phyloP scores from a whole-genome alignment of 2,888 invertebrate species.

The Lacanobia wlatinum region DNA sequence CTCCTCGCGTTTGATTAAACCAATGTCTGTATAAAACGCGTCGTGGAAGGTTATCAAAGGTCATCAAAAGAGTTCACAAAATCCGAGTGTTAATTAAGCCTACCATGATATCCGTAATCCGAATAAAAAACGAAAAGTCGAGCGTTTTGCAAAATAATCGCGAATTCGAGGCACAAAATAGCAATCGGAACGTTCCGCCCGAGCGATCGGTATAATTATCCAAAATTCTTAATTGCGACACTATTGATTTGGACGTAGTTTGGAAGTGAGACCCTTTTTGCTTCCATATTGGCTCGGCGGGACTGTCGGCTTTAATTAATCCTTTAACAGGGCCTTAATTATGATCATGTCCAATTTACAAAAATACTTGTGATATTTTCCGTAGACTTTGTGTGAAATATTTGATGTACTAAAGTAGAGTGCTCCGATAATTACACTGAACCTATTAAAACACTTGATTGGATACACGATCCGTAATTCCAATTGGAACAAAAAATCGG shows the following conservation, averaged over 20 bases:
- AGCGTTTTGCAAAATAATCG: slow-evolving; percentile 55
- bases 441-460: slow-evolving; percentile 54
- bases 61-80: slow-evolving; percentile 53
- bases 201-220: slow-evolving; percentile 74
- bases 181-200: slow-evolving; percentile 66
- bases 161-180: slow-evolving; percentile 51
- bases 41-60: slow-evolving; percentile 25
- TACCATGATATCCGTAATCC: slow-evolving; percentile 38
- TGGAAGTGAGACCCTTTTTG: slow-evolving; percentile 67
- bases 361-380: slow-evolving; percentile 15
- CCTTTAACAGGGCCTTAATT: slow-evolving; percentile 41
- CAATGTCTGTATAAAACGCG: slow-evolving; percentile 31
- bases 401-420: slow-evolving; percentile 36
- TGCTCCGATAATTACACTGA: slow-evolving; percentile 24
- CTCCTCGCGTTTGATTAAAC: slow-evolving; percentile 35
- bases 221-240: slow-evolving; percentile 75
- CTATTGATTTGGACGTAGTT: slow-evolving; percentile 74
- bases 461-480: slow-evolving; percentile 43
- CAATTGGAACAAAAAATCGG: slow-evolving; percentile 51
- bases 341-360: slow-evolving; percentile 24
- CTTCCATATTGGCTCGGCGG: slow-evolving; percentile 22
- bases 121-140: slow-evolving; percentile 43
- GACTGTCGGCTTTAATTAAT: slow-evolving; percentile 41
- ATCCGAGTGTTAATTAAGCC: slow-evolving; percentile 58
- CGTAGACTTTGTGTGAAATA: slow-evolving; percentile 19